Base-by-base conservation (phyloP, 2,113 vertebrate genomes). In the Eublepharis macularius region DNA sequence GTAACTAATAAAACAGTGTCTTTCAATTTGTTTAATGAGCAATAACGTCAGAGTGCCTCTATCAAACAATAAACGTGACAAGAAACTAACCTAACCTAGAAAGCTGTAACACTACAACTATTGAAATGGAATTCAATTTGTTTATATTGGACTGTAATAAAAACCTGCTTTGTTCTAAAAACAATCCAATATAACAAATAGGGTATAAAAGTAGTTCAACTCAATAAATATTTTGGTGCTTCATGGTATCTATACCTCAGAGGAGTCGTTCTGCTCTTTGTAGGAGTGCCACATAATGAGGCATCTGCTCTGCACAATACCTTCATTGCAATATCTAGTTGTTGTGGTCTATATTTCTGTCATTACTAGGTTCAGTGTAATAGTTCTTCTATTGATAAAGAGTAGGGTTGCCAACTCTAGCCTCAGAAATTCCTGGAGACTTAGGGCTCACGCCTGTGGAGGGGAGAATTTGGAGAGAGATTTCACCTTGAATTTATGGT, bases 11-110 rank as follows among this genome's bases (percentile, higher is more conserved):
- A 94, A 94, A 89, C 36, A 85, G 76, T 51, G 87, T 91, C 51
- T 92, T 93, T 86, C 92, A 87, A 86, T n/a, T 45, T 93, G 88
- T 92, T 91, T 90, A 89, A 92, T 90, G 86, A 75, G 78, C 85
- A 87, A 81, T 75, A 70, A 83, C 84, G 51, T 80, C 54, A 85
- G 90, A 94, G 68, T 68, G 77, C 80, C 85, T 87, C 79, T 86
- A 90, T 89, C 81, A 85, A 92, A 90, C 89, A 93, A 69, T 88
- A 88, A 63, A 88, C 78, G 83, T 6, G 74, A 76, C 14, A 82
- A 43, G 36, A 87, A 80, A 82, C 80, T 81, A 73, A 83, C 90
- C 51, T 78, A 83, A 47, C 75, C 39, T 81, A 79, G 51, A 79
- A 76, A 83, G 51, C 85, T 76, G 65, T 84, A 86, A 92, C 82